Conservation (phyloP, 2,888 invertebrate genomes). For the Drosophila prostipennis region DNA sequence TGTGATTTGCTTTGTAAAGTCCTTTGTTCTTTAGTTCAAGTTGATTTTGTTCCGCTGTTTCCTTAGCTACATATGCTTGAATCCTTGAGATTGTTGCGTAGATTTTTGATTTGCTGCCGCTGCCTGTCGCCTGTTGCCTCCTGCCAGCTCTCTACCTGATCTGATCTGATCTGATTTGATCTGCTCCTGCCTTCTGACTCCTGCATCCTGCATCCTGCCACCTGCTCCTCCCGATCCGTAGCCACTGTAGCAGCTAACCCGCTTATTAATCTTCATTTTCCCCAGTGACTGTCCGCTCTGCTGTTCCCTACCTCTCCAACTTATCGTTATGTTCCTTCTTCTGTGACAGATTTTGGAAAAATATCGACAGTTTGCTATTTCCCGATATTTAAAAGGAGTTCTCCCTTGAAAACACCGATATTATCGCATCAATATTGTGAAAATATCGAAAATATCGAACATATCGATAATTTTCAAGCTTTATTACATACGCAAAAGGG, state of each 20-base stretch:
- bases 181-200: slow-evolving; percentile 8
- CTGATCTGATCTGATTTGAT: background rate
- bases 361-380: too few relatives aligned
- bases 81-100: slow-evolving; percentile 24
- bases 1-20: slow-evolving; percentile 34
- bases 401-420: too few relatives aligned
- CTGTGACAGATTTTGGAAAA: background rate
- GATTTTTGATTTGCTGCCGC: slow-evolving; percentile 20
- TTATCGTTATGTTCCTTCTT: background rate
- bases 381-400: too few relatives aligned
- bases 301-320: background rate
- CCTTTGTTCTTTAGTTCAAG: slow-evolving; percentile 31
- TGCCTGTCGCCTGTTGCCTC: slow-evolving; percentile 22
- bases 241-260: slow-evolving; percentile 11
- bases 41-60: slow-evolving; percentile 7
- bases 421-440: too few relatives aligned
- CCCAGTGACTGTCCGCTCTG: slow-evolving; percentile 6
- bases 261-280: background rate
- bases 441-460: too few relatives aligned
- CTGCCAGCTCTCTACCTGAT: slow-evolving; percentile 11
- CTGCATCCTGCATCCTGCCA: background rate
- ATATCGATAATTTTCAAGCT: too few relatives aligned
- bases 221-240: slow-evolving; percentile 10
- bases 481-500: too few relatives aligned
- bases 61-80: slow-evolving; percentile 14